phyloP scores from a whole-genome alignment of 2,113 vertebrate species.

The Triplophysa rosa region DNA sequence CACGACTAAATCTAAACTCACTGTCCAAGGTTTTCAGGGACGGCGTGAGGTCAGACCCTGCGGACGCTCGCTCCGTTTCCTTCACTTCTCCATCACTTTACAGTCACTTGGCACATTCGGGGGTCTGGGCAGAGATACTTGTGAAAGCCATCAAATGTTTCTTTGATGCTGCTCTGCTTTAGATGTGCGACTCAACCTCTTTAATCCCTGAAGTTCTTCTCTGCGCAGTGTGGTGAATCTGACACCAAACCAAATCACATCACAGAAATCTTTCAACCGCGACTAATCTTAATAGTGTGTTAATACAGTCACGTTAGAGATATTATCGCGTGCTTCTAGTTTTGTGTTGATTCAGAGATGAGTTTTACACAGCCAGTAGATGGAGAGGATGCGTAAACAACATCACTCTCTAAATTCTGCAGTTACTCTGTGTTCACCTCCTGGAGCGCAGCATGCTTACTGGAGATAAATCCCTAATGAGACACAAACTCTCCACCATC shows the following conservation, averaged over 20 bases:
- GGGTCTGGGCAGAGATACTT: conserved; percentile 40
- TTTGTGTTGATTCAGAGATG: too few species aligned
- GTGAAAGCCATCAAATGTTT: conserved; percentile 43
- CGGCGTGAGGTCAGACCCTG: conserved; percentile 35
- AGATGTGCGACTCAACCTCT: conserved; percentile 33
- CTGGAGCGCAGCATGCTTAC: conserved; percentile 4
- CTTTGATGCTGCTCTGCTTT: conserved; percentile 49
- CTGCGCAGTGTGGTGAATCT: conserved; percentile 32
- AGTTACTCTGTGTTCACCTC: not conserved
- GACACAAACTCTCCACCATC: not conserved
- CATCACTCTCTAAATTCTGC: not conserved
- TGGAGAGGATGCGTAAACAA: too few species aligned
- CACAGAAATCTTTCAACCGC: too few species aligned
- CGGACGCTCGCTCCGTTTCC: conserved; percentile 42
- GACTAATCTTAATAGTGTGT: too few species aligned
- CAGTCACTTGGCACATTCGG: conserved; percentile 49
- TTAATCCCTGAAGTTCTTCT: conserved; percentile 47
- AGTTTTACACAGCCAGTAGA: too few species aligned
- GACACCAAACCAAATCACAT: not conserved
- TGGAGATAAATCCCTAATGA: not conserved
- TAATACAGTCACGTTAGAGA: too few species aligned
- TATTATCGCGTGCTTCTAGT: too few species aligned
- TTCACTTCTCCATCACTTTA: conserved; percentile 44
- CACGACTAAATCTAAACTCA: conserved; percentile 43
- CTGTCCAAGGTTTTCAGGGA: conserved; percentile 32